Conservation (phyloP, 2,113 vertebrate genomes). For the Microcebus ravelobensis region DNA sequence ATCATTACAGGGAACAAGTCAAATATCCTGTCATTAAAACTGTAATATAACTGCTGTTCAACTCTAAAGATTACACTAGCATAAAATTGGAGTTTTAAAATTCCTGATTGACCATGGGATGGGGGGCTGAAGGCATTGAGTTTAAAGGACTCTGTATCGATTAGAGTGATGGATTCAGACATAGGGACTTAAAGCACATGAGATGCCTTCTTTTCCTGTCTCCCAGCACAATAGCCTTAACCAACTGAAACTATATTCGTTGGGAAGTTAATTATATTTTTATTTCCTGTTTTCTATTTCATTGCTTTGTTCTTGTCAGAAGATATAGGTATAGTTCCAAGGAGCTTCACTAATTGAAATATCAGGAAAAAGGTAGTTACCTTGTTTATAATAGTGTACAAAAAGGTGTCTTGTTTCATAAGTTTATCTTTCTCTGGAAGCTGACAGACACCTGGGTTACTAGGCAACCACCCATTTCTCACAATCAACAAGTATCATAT, state of each 20-base stretch:
- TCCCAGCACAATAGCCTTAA: neutral
- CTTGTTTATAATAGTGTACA: neutral
- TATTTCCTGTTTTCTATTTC: neutral
- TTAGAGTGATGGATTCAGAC: neutral
- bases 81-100: neutral
- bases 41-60: neutral
- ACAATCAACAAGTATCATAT: neutral
- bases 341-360: neutral
- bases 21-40: neutral
- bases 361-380: neutral
- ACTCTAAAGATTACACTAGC: neutral
- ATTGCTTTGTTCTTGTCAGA: neutral
- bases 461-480: slow-evolving; percentile 14
- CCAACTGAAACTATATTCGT: neutral
- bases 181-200: neutral
- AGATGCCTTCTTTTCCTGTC: neutral
- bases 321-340: neutral
- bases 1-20: neutral
- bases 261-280: neutral
- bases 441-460: neutral
- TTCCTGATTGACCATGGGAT: neutral
- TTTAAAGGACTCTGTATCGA: neutral
- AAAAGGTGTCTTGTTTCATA: neutral
- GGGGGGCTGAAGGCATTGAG: neutral
- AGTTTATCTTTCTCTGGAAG: neutral